A percentile compares a stretch with the other conserved stretches of the same genome.
Evolutionary conservation across 2,888 invertebrate species (phyloP).

Genomic region (Lasioglossum morio): DNA sequence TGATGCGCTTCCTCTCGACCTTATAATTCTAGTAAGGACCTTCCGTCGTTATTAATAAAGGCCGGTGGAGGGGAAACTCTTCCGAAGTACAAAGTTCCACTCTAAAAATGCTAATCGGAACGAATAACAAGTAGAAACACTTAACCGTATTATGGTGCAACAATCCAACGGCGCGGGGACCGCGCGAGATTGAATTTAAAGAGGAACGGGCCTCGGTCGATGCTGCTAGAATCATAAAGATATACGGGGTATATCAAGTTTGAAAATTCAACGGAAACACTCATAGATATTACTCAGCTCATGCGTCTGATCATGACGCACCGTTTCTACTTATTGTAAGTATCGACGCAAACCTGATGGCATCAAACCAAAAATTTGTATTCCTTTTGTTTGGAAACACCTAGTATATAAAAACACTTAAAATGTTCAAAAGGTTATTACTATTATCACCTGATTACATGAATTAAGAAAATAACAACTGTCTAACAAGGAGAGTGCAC

Average conservation of each 20-base stretch:
- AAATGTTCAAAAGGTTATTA: too few relatives aligned
- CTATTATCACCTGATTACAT: too few relatives aligned
- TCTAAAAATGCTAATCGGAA: slow-evolving; percentile 38
- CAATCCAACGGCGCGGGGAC: neutral
- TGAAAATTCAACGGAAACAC: too few relatives aligned
- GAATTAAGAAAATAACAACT: too few relatives aligned
- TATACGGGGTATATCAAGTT: neutral
- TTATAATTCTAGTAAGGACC: slow-evolving; percentile 34
- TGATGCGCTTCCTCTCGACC: neutral
- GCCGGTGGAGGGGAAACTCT: neutral
- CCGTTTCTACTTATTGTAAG: too few relatives aligned
- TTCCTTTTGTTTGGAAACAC: too few relatives aligned
- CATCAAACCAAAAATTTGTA: too few relatives aligned
- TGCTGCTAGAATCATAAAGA: slow-evolving; percentile 12
- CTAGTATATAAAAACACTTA: too few relatives aligned
- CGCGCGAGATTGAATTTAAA: slow-evolving; percentile 39
- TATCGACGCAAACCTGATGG: too few relatives aligned
- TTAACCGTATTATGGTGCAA: slow-evolving; percentile 17
- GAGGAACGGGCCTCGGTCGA: slow-evolving; percentile 5
- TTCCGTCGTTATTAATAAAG: slow-evolving; percentile 26
- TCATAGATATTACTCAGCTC: too few relatives aligned
- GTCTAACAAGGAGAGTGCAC: too few relatives aligned
- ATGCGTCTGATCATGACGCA: too few relatives aligned
- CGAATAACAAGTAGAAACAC: slow-evolving; percentile 25
- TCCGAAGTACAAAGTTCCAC: slow-evolving; percentile 6